Base-by-base conservation (phyloP, 2,888 invertebrate genomes). In the Nomada hirtipes region DNA sequence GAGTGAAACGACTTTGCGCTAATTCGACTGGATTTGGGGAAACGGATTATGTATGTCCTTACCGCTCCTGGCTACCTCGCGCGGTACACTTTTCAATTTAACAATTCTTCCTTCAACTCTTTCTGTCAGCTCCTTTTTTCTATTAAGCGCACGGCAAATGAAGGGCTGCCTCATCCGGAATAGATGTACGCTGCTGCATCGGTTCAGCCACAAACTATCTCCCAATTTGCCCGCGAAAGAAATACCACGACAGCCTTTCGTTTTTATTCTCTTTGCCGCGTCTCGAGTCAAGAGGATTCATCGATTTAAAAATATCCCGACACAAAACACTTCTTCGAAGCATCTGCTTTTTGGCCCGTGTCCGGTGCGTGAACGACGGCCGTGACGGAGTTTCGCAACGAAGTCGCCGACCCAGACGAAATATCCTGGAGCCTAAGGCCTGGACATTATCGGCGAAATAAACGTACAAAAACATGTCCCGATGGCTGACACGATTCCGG, bases 241-340 rank as follows among this genome's bases (percentile, higher is more conserved):
- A 26, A 61, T 23, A 36, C 55, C 42, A 50, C 61, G 50, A 26
- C 20, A 13, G 10, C 23, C 36, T 10, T 20, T 18, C 50, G 53
- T 76, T 76, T 63, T 26, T 63, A 68, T 78, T 23, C 23, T 68
- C 55, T 47, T 13, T 13, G 13, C 53, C 60, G 44, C n/a, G n/a
- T 53, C 29, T 53, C 53, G 53, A 42, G 50, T 63, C 55, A 68
- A 78, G 68, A 61, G 68, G 78, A 76, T 76, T 76, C 78, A 67
- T 55, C 47, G 76, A 47, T 42, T 78, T 63, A 76, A 63, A 78
- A 78, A 76, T 78, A 78, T 47, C 67, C 20, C n/a, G 55, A n/a
- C 15, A 67, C 47, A 68, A 76, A 68, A 78, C 61, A 61, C 55
- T 42, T 36, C 61, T 50, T n/a, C 18, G 77, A 23, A 68, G 63